Base-by-base conservation (phyloP, 2,797 vertebrate species). In the Cichlasoma orientale region DNA sequence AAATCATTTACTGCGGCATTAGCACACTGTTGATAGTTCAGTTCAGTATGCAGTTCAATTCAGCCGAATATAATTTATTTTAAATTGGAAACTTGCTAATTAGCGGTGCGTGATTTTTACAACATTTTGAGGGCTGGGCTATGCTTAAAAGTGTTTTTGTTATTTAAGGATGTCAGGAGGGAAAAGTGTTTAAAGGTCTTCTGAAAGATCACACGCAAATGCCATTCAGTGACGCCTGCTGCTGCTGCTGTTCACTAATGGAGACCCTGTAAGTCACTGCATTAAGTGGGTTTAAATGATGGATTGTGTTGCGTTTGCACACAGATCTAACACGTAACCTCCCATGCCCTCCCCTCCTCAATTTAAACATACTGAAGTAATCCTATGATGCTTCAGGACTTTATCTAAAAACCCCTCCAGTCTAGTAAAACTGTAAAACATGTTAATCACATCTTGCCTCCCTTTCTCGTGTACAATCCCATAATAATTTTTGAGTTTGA, bases 171-270 rank as follows among this genome's bases (percentile, higher is more conserved):
- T 47, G 4, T 36, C 27, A 54, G 69, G 59, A 41, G 36, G 7
- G 1, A 29, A 41, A 54, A 33, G 36, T 58, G 33, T 29, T 69
- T 29, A 54, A 50, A 4, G 16, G 21, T 68, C 47, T 27, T 44
- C 23, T 82, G 27, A 66, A 74, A 47, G 61, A 47, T 78, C 21
- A 23, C 27, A 57, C 23, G 23, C 71, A 52, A 61, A 75, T 61
- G 70, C 74, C 54, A 69, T 25, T 77, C 16, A 44, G 44, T 19
- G 25, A 61, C 31, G 53, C 27, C 55, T n/a, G 27, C 31, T 36
- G 53, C 9, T 54, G 44, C 56, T 10, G 33, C 55, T 69, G 61
- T 11, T 1, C 1, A 0, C 54, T 27, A 29, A 56, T 44, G 27
- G 33, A 18, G 69, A 25, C 53, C 38, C 29, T 11, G 1, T 50